A percentile compares a stretch with the other conserved stretches of the same genome.
phyloP scores from a whole-genome alignment of 2,113 vertebrate species.

The Peucedramus taeniatus region DNA sequence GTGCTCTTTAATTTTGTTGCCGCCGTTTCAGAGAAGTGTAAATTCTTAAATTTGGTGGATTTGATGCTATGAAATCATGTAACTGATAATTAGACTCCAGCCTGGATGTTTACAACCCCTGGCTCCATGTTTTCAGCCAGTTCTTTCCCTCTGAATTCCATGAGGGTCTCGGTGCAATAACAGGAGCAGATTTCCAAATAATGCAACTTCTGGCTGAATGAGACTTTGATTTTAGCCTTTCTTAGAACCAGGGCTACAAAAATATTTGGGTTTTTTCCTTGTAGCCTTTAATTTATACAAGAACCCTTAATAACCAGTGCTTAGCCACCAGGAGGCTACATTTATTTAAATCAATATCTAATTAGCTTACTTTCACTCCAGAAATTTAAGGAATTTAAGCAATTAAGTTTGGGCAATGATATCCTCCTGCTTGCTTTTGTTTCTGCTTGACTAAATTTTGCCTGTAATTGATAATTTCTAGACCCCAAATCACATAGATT shows the following conservation, averaged over 20 bases:
- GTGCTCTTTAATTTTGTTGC: background rate
- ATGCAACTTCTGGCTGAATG: background rate
- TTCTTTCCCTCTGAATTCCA: background rate
- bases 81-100: background rate
- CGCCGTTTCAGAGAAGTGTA: rapidly evolving
- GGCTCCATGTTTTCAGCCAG: background rate
- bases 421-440: background rate
- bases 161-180: background rate
- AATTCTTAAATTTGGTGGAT: background rate
- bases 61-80: rapidly evolving
- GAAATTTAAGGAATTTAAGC: slow-evolving; percentile 52
- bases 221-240: background rate
- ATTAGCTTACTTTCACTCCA: slow-evolving; percentile 47
- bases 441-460: slow-evolving; percentile 20
- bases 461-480: slow-evolving; percentile 1
- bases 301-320: background rate
- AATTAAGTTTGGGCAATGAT: slow-evolving; percentile 18
- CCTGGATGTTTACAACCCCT: background rate
- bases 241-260: background rate
- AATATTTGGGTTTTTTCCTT: background rate
- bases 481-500: slow-evolving; percentile 8
- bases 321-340: slow-evolving; percentile 22
- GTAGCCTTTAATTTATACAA: slow-evolving; percentile 32
- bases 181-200: background rate
- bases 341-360: slow-evolving; percentile 64